Base-by-base conservation (phyloP, 1,140 invertebrate species). In the Teleopsis dalmanni region DNA sequence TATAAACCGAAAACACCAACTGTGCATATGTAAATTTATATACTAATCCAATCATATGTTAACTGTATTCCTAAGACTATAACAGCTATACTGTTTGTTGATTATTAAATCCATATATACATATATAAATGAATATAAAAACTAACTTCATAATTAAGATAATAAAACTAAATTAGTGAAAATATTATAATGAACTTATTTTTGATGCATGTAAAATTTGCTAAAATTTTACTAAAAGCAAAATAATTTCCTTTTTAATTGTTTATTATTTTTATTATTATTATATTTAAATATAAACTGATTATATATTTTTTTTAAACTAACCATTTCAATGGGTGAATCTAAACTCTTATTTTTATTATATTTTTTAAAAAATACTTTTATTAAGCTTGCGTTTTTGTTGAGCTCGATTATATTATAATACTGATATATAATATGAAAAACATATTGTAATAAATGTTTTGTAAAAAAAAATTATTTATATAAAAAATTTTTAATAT, bases 311-410 rank as follows among this genome's bases (percentile, higher is more conserved):
- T 26, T 38, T 21, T 22, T 41, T 31, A 48, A 44, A 45, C 9
- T 7, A 45, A 45, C 16, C 21, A 43, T 13, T 29, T 10, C 27
- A 42, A 42, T 14, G n/a, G 27, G 27, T n/a, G 6, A 44, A 29
- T 43, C 25, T n/a, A 42, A 35, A 46, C 6, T n/a, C n/a, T n/a
- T n/a, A n/a, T n/a, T n/a, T n/a, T n/a, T n/a, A n/a, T n/a, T n/a
- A n/a, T n/a, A n/a, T n/a, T n/a, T n/a, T n/a, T n/a, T n/a, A n/a
- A n/a, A n/a, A n/a, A n/a, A n/a, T n/a, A n/a, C n/a, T n/a, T n/a
- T 36, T 43, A 23, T 35, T 42, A 35, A 38, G 50, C 50, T 51
- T 51, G 50, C 50, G 50, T 51, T 51, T 51, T 51, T 51, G 50
- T 47, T 51, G 50, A 51, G 50, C 50, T 51, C 22, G 26, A 43